Evolutionary conservation across 2,888 invertebrate genomes (phyloP).

Genomic region (Trichopoda pennipes): DNA sequence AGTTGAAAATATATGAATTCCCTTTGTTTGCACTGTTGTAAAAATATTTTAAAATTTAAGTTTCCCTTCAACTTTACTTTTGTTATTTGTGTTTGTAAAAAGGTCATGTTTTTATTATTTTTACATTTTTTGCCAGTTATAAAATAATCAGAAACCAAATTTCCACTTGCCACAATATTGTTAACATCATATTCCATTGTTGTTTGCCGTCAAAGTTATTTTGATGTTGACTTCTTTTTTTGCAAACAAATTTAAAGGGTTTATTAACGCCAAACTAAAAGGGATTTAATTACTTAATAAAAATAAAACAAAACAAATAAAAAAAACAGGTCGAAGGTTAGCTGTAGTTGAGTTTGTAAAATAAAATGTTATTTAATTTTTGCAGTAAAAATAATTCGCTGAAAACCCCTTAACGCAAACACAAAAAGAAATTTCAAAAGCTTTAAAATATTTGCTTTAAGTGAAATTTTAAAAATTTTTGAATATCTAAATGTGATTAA

Average conservation of each 20-base stretch:
- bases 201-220: background rate
- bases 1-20: background rate
- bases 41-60: conserved; percentile 17
- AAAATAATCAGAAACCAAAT: conserved; percentile 56
- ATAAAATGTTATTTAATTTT: no score
- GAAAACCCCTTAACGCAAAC: no score
- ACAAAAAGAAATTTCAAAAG: no score
- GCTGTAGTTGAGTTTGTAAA: no score
- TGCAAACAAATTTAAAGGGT: conserved; percentile 3
- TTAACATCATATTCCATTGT: conserved; percentile 42
- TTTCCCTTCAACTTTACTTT: conserved; percentile 6
- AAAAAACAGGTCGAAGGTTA: no score
- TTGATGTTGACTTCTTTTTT: background rate
- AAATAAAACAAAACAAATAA: background rate
- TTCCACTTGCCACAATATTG: conserved; percentile 50
- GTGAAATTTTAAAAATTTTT: no score
- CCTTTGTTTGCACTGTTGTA: conserved; percentile 1
- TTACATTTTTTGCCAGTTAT: conserved; percentile 13
- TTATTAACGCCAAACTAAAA: conserved; percentile 35
- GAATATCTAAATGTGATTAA: no score
- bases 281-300: conserved; percentile 40
- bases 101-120: conserved; percentile 51
- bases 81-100: conserved; percentile 31
- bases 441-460: no score
- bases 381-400: no score